These are phyloP conservation scores for Squalus acanthias DNA, from an alignment of 2,797 vertebrate genomes.

Conservation along the genomic window DNA sequence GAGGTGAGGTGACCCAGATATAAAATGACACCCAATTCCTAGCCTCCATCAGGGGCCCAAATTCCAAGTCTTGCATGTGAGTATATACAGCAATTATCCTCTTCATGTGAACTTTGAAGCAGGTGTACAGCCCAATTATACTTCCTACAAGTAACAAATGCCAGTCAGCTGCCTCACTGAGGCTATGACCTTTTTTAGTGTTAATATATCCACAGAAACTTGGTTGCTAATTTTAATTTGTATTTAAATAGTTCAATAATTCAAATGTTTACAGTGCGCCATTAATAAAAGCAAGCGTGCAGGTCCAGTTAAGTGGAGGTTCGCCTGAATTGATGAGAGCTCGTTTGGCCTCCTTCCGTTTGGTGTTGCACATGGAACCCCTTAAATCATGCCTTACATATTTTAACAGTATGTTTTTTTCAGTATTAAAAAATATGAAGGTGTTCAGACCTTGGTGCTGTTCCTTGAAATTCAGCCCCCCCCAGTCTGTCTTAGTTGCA, in stretches of 20 bases:
- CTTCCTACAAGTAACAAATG: not conserved
- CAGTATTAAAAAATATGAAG: not conserved
- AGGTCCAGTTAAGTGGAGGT: not conserved
- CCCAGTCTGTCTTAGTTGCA: not conserved
- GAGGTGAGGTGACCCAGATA: not conserved
- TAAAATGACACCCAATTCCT: not conserved
- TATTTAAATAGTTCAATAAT: not conserved
- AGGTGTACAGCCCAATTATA: not conserved
- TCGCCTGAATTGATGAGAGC: not conserved
- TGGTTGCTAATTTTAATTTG: not conserved
- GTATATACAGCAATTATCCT: not conserved
- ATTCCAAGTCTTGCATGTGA: not conserved
- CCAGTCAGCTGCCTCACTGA: not conserved
- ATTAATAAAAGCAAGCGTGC: not conserved
- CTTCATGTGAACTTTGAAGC: not conserved
- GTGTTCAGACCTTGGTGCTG: not conserved
- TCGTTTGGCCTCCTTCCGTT: not conserved
- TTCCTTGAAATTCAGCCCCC: not conserved
- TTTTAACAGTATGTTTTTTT: not conserved
- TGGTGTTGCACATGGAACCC: not conserved
- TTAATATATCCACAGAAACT: not conserved
- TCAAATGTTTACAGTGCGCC: not conserved
- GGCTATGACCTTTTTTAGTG: not conserved
- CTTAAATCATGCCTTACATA: not conserved
- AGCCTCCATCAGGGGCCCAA: not conserved